These are phyloP conservation scores for Cataglyphis cursor DNA, from an alignment of 2,888 invertebrate genomes.

Conservation along the genomic window DNA sequence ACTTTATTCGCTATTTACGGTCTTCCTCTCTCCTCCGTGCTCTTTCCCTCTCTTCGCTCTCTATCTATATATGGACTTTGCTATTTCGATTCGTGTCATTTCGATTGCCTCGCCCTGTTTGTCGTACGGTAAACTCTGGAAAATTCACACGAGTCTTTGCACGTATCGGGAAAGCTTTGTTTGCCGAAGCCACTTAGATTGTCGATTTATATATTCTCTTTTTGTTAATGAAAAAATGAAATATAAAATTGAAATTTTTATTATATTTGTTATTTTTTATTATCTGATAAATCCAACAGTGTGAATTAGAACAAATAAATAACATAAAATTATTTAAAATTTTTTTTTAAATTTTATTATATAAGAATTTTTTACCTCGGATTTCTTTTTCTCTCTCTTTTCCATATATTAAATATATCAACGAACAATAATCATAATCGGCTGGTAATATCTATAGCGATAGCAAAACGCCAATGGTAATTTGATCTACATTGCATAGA, in stretches of 20 bases:
- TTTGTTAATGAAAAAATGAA: neutral
- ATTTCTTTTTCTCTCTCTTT: constrained; percentile 20
- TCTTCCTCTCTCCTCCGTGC: constrained; percentile 42
- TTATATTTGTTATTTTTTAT: neutral
- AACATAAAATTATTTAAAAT: neutral
- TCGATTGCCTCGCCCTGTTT: constrained; percentile 29
- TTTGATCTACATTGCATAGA: constrained; percentile 64
- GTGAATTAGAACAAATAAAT: neutral
- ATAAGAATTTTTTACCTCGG: neutral
- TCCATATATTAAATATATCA: constrained; percentile 10
- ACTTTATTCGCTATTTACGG: constrained; percentile 58
- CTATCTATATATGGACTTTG: constrained; percentile 22
- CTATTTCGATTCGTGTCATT: constrained; percentile 51
- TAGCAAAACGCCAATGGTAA: constrained; percentile 57
- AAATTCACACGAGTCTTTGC: constrained; percentile 34
- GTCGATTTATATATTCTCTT: neutral
- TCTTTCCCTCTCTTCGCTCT: constrained; percentile 19
- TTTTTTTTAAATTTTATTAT: neutral
- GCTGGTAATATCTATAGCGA: constrained; percentile 55
- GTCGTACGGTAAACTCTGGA: constrained; percentile 23
- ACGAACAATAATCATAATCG: constrained; percentile 53
- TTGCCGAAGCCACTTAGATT: neutral
- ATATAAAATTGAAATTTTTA: neutral
- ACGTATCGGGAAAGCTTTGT: constrained; percentile 25
- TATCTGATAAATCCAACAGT: neutral